These are phyloP conservation scores for Sycophila sp. DNA, from an alignment of 1,140 invertebrate species.

Conservation along the genomic window DNA sequence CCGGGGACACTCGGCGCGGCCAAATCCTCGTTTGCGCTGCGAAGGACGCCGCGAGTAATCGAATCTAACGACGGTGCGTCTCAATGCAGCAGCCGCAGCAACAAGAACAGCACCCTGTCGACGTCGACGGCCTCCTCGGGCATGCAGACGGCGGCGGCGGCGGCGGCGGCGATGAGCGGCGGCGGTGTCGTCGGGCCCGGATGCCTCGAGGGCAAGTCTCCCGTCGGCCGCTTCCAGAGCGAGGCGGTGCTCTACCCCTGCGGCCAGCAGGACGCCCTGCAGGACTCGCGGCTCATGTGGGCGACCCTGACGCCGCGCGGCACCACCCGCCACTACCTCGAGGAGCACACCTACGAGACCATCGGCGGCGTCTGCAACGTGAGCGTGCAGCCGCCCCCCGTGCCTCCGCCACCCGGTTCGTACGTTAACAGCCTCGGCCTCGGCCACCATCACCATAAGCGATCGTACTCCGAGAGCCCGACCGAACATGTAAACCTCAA, in stretches of 20 bases:
- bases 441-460: neutral
- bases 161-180: neutral
- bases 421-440: neutral
- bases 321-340: constrained; percentile 70
- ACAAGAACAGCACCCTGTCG: constrained; percentile 34
- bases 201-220: neutral
- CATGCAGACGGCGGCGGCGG: constrained; percentile 23
- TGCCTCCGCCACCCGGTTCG: neutral
- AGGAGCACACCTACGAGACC: constrained; percentile 81
- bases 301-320: constrained; percentile 84
- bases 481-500: constrained; percentile 64
- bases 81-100: constrained; percentile 36
- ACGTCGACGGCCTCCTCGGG: constrained; percentile 25
- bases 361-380: constrained; percentile 64
- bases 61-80: constrained; percentile 32
- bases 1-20: no score
- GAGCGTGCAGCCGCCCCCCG: neutral
- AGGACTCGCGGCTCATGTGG: constrained; percentile 80
- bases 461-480: constrained; percentile 52
- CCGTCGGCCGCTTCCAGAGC: constrained; percentile 34
- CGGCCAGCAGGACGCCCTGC: constrained; percentile 57
- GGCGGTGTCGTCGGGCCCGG: neutral
- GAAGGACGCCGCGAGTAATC: neutral
- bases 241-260: constrained; percentile 69
- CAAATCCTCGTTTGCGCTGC: neutral